Base-by-base conservation (phyloP, 2,797 vertebrate genomes). In the Ctenopoma kingsleyae region DNA sequence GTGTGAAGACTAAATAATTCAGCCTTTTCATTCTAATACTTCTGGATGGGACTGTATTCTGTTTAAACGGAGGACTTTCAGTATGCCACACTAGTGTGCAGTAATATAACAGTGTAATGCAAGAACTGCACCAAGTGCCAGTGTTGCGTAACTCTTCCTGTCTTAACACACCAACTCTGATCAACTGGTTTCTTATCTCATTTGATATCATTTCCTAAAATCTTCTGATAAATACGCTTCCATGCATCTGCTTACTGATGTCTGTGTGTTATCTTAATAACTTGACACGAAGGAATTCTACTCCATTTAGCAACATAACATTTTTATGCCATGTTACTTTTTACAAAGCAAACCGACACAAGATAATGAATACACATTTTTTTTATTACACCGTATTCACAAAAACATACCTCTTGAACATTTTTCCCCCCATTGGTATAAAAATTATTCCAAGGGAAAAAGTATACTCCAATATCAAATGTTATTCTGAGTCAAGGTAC, bases 371-470 rank as follows among this genome's bases (percentile, higher is more conserved):
- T 82, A 74, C 76, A 83, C 23, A 72, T 72, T 46, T 90, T 92
- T 72, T 46, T 90, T 92, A 91, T 88, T 91, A 87, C 64, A 90
- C 12, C 5, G 41, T 78, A 76, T 79, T 89, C 77, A 87, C 82
- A 86, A 50, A 78, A 67, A 66, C 55, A 74, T 43, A 48, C 25
- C 75, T 68, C 32, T 53, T 30, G 25, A 65, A 60, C 30, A 47
- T 64, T 69, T 16, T 32, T 67, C 51, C 64, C 71, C 55, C 57
- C 59, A 78, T 56, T 49, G 65, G 30, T n/a, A 79, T 60, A 66
- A 71, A 59, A 41, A 74, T 55, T 20, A 76, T 71, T 71, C 60
- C 82, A 82, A 60, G 74, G 30, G 52, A 62, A 76, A 75, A 78
- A 60, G 20, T 10, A 58, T 9, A 71, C 49, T 76, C 71, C 17